A percentile compares a stretch with the other conserved stretches of the same genome.
Conservation (phyloP, 1,140 invertebrate species). For the Drosophila parabipectinata region DNA sequence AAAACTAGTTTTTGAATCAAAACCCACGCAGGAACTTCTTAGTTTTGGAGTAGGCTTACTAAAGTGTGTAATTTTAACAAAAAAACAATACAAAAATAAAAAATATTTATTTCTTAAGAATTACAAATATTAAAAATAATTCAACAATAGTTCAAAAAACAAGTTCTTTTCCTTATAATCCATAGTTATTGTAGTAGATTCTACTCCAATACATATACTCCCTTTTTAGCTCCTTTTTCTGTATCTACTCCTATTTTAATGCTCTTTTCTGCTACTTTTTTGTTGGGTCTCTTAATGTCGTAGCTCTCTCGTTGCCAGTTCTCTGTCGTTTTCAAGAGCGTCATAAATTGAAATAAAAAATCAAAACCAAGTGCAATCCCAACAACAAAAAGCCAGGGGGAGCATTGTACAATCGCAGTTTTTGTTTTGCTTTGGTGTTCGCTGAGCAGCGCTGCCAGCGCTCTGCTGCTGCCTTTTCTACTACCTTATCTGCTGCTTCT, state of each 20-base stretch:
- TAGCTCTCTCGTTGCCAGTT: constrained; percentile 9
- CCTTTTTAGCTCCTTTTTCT: constrained; percentile 1
- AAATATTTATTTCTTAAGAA: no score
- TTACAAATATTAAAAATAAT: no score
- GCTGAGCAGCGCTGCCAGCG: constrained; percentile 52
- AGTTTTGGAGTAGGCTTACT: not conserved
- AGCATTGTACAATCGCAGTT: constrained; percentile 63
- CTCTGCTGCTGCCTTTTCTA: constrained; percentile 23
- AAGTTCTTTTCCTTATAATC: not conserved
- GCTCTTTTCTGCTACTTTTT: constrained; percentile 30
- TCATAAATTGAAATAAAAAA: constrained; percentile 23
- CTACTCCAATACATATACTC: not conserved
- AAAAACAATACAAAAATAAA: no score
- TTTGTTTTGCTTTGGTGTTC: constrained; percentile 79
- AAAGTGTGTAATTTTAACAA: not conserved
- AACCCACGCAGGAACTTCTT: not conserved
- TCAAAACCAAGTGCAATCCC: constrained; percentile 25
- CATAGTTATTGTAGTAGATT: not conserved
- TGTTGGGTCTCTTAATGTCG: constrained; percentile 16
- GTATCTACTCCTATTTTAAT: constrained; percentile 30
- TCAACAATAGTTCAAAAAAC: not conserved
- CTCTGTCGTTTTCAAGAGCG: constrained; percentile 21
- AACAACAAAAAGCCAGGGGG: constrained; percentile 37
- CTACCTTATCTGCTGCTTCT: constrained; percentile 10
- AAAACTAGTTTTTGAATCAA: not conserved